Base-by-base conservation (phyloP, 2,797 vertebrate genomes). In the Vultur gryphus region DNA sequence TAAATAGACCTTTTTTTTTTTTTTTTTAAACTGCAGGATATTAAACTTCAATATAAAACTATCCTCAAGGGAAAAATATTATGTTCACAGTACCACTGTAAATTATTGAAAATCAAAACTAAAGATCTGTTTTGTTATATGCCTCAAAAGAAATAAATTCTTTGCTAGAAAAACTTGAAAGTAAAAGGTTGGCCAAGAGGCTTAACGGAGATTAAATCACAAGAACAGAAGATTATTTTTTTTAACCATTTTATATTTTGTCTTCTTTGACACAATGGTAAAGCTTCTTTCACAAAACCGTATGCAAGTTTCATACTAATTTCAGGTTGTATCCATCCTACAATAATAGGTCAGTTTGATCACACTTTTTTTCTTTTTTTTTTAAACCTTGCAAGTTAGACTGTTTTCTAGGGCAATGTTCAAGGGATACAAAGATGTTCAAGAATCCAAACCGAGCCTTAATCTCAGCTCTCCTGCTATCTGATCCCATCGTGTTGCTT, bases 31-130 rank as follows among this genome's bases (percentile, higher is more conserved):
- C 44, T 57, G n/a, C 6, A 70, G 18, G 26, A 57, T 96, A 96
- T 96, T 96, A 96, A 97, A 97, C 85, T 95, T 96, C 83, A 85
- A 87, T 84, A 96, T 86, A 92, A 97, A 97, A 95, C 90, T 85
- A 90, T 84, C 72, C 95, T 93, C 93, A 93, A 89, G 84, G 73
- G 83, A 58, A 97, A 97, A 97, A 96, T 95, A 97, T 76, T 95
- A 81, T 95, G 90, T 90, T 97, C 93, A 94, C 76, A 96, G 82
- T 67, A 87, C 84, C 81, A 79, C 64, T 87, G 83, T 89, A 96
- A 95, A 95, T 95, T 89, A 93, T 86, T 97, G 88, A 92, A 97
- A 96, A 96, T 90, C 39, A 65, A 80, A 97, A 91, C 51, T 71
- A 84, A 95, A 25, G 76, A 87, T 82, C 92, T 89, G 13, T 83